phyloP scores from a whole-genome alignment of 2,797 vertebrate genomes.

The Thripadectes ignobilis region DNA sequence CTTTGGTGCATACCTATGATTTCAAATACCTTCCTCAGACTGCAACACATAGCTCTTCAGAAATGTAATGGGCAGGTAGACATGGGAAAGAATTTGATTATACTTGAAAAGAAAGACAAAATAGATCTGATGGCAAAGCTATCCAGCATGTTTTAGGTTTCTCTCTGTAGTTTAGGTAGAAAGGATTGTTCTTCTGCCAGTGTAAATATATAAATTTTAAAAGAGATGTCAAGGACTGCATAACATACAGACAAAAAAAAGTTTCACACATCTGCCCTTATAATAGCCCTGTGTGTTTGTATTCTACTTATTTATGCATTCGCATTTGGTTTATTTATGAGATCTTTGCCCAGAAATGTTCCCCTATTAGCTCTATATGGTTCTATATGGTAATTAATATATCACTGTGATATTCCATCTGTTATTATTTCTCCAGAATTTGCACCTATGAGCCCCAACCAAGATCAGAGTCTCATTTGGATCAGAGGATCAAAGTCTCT shows the following conservation, averaged over 20 bases:
- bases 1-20: neutral
- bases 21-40: neutral
- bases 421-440: conserved; percentile 47
- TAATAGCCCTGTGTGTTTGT: conserved; percentile 51
- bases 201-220: conserved; percentile 52
- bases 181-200: conserved; percentile 60
- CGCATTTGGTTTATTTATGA: conserved; percentile 60
- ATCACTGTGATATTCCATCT: conserved; percentile 44
- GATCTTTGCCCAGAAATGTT: conserved; percentile 42
- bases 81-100: conserved; percentile 17
- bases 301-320: conserved; percentile 66
- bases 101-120: conserved; percentile 45
- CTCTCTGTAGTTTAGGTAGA: conserved; percentile 39
- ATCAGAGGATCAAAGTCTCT: conserved; percentile 50
- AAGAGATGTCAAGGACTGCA: conserved; percentile 52
- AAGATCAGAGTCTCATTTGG: conserved; percentile 14
- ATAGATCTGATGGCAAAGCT: conserved; percentile 19
- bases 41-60: neutral
- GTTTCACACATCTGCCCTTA: conserved; percentile 45
- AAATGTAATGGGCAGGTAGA: conserved; percentile 15
- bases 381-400: conserved; percentile 37
- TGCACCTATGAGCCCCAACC: neutral
- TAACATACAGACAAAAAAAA: conserved; percentile 43
- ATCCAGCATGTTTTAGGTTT: neutral
- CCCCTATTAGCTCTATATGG: conserved; percentile 22